A percentile compares a stretch with the other conserved stretches of the same genome.
Evolutionary conservation across 2,113 vertebrate genomes (phyloP).

Genomic region (Petromus typicus): DNA sequence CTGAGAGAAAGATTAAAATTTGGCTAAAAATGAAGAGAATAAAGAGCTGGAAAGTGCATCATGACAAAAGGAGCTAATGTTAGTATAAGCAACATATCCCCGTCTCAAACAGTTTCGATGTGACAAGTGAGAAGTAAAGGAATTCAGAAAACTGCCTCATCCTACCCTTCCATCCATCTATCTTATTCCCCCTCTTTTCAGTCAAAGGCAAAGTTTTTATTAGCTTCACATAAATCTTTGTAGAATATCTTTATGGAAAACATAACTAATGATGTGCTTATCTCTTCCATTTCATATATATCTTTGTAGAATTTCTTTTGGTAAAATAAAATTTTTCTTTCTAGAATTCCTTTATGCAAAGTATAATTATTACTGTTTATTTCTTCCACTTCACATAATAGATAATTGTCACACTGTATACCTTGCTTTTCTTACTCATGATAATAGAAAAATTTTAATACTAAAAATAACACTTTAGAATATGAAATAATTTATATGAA

Average conservation of each 20-base stretch:
- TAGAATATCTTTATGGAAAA: slow-evolving; percentile 25
- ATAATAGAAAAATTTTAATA: slow-evolving; percentile 39
- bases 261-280: slow-evolving; percentile 25
- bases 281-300: slow-evolving; percentile 10
- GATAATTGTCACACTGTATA: not conserved
- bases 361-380: slow-evolving; percentile 39
- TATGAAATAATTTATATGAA: slow-evolving; percentile 30
- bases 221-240: not conserved
- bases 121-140: slow-evolving; percentile 37
- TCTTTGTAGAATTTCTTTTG: not conserved
- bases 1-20: not conserved
- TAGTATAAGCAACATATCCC: not conserved
- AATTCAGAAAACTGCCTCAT: slow-evolving; percentile 4
- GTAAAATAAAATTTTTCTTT: not conserved
- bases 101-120: slow-evolving; percentile 39
- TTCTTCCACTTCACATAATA: not conserved
- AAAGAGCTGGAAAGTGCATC: slow-evolving; percentile 19
- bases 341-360: slow-evolving; percentile 16
- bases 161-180: not conserved
- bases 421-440: slow-evolving; percentile 11
- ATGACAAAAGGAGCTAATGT: slow-evolving; percentile 12
- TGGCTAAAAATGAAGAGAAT: not conserved
- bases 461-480: slow-evolving; percentile 25
- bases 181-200: not conserved
- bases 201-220: not conserved